Conservation (phyloP, 2,113 vertebrate genomes). For the Perccottus glenii region DNA sequence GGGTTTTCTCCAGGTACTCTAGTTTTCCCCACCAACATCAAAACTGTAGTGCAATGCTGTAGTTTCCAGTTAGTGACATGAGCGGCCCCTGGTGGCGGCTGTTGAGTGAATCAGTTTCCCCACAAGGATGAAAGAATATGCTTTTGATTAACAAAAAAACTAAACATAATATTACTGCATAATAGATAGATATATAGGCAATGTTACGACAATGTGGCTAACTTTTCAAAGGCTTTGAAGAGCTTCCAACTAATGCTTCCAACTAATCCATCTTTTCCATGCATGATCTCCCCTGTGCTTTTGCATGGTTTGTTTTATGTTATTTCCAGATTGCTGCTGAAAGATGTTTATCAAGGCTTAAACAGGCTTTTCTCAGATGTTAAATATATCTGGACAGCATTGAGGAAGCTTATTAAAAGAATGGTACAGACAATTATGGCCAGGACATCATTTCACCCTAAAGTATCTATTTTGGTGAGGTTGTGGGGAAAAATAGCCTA, state of each 20-base stretch:
- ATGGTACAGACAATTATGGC: background rate
- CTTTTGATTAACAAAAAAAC: too few species aligned
- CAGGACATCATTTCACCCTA: background rate
- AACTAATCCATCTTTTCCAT: slow-evolving; percentile 26
- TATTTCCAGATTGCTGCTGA: slow-evolving; percentile 38
- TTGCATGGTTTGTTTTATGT: slow-evolving; percentile 22
- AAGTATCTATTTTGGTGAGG: slow-evolving; percentile 12
- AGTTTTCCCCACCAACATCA: too few species aligned
- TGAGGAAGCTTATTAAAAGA: slow-evolving; percentile 16
- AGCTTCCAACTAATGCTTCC: slow-evolving; percentile 18
- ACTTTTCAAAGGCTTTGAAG: slow-evolving; percentile 28
- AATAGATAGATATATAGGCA: too few species aligned
- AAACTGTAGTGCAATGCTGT: too few species aligned
- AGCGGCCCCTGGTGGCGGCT: too few species aligned
- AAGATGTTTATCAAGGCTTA: slow-evolving; percentile 51
- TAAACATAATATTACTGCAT: too few species aligned
- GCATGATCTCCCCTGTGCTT: slow-evolving; percentile 17
- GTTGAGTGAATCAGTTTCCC: too few species aligned
- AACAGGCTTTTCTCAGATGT: slow-evolving; percentile 33
- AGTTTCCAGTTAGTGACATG: too few species aligned
- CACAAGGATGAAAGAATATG: too few species aligned
- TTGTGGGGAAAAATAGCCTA: slow-evolving; percentile 20
- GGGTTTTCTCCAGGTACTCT: too few species aligned
- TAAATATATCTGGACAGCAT: slow-evolving; percentile 42
- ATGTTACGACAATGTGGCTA: too few species aligned